Evolutionary conservation across 2,113 vertebrate genomes (phyloP).

Genomic region (Bufo bufo): DNA sequence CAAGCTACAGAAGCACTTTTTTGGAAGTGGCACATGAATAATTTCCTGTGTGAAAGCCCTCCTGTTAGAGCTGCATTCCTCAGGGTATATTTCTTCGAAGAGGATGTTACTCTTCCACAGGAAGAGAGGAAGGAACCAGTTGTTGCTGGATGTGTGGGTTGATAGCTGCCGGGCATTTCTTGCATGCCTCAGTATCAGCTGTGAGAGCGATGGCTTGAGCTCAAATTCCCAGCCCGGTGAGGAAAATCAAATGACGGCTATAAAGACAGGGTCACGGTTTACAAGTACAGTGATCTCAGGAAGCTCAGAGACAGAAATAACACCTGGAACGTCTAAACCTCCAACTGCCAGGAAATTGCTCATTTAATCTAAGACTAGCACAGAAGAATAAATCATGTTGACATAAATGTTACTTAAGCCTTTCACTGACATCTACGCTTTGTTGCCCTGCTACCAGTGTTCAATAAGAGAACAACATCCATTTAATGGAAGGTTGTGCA

Average conservation of each 20-base stretch:
- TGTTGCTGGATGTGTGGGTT: conserved; percentile 74
- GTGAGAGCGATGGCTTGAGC: conserved; percentile 66
- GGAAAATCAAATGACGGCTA: conserved; percentile 37
- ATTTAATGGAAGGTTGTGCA: conserved; percentile 11
- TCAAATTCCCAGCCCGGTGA: conserved; percentile 64
- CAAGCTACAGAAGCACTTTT: conserved; percentile 70
- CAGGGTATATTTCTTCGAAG: conserved; percentile 69
- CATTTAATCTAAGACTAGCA: conserved; percentile 63
- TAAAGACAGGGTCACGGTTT: conserved; percentile 60
- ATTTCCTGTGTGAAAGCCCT: conserved; percentile 79
- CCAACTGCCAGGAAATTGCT: conserved; percentile 63
- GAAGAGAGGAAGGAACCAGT: conserved; percentile 81
- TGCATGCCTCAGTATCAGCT: conserved; percentile 73
- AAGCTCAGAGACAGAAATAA: conserved; percentile 67
- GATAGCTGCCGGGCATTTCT: conserved; percentile 74
- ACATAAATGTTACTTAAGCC: conserved; percentile 57
- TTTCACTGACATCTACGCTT: conserved; percentile 51
- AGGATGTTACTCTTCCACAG: conserved; percentile 80
- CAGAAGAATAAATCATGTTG: conserved; percentile 52
- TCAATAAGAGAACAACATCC: conserved; percentile 32
- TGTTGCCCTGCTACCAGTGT: conserved; percentile 21
- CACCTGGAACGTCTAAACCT: conserved; percentile 63
- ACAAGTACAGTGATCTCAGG: conserved; percentile 63
- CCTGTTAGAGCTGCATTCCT: conserved; percentile 74
- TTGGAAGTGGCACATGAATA: conserved; percentile 65